Evolutionary conservation across 2,797 vertebrate species (phyloP).

Genomic region (Distichodus sexfasciatus): DNA sequence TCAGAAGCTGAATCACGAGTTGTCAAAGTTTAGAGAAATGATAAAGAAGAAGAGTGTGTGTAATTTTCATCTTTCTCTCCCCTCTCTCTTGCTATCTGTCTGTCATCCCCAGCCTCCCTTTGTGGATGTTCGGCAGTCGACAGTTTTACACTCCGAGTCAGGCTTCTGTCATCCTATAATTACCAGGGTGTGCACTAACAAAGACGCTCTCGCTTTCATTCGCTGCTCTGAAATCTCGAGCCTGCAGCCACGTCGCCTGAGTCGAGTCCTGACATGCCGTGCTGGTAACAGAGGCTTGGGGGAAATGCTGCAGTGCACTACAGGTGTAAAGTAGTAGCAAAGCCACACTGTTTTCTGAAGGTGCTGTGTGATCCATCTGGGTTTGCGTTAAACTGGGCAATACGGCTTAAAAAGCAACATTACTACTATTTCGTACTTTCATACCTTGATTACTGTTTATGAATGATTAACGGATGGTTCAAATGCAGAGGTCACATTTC

Average conservation of each 20-base stretch:
- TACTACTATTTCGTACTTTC: no score
- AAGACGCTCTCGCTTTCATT: conserved; percentile 29
- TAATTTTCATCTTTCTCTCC: background rate
- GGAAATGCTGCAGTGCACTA: background rate
- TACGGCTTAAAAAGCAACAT: no score
- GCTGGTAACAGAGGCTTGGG: background rate
- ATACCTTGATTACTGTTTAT: no score
- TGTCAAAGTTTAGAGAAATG: conserved; percentile 13
- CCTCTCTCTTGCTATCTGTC: conserved; percentile 10
- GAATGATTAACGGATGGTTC: no score
- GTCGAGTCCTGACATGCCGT: background rate
- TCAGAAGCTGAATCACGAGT: conserved; percentile 4
- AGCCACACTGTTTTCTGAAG: no score
- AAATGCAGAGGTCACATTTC: no score
- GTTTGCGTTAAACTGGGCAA: no score
- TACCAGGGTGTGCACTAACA: conserved; percentile 34
- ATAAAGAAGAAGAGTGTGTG: background rate
- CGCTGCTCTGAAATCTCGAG: background rate
- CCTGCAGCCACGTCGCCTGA: background rate
- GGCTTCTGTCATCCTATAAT: conserved; percentile 53
- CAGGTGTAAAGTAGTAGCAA: background rate
- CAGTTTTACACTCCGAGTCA: conserved; percentile 37
- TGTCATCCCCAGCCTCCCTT: conserved; percentile 44
- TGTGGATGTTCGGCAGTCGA: conserved; percentile 44
- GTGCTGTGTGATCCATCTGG: no score